Percentiles rank a stretch among this genome's conserved stretches.
Conservation (phyloP, 2,797 vertebrate genomes). For the Hozukius guyotensis region DNA sequence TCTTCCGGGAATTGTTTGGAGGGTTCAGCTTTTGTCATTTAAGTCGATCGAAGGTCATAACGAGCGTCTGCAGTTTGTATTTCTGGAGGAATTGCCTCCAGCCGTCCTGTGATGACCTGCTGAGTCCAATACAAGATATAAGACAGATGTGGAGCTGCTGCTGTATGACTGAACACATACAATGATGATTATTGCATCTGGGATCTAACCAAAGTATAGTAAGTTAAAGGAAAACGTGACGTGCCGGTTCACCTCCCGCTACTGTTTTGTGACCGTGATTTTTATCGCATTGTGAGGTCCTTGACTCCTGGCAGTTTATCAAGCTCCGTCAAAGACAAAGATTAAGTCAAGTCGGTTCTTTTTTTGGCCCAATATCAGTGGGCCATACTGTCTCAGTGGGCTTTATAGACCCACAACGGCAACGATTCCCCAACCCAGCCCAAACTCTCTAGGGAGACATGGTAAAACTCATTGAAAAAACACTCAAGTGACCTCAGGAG, state of each 20-base stretch:
- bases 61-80: constrained; percentile 2
- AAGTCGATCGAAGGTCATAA: not conserved
- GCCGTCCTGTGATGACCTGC: not conserved
- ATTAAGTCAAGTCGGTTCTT: constrained; percentile 1
- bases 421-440: not conserved
- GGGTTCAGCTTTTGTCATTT: not conserved
- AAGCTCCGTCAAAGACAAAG: not conserved
- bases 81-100: not conserved
- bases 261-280: not conserved
- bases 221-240: not conserved
- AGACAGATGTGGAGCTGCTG: not conserved
- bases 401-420: constrained; percentile 3
- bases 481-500: constrained; percentile 11
- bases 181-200: not conserved
- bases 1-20: not conserved
- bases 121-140: not conserved
- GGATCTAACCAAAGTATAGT: not conserved
- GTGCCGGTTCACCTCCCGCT: not conserved
- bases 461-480: constrained; percentile 21
- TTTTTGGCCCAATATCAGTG: not conserved
- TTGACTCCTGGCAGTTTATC: not conserved
- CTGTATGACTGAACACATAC: not conserved
- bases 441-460: not conserved
- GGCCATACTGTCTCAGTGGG: not conserved
- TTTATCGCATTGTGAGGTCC: not conserved